Evolutionary conservation across 1,140 invertebrate genomes (phyloP).

Genomic region (Platorchestia sp.): DNA sequence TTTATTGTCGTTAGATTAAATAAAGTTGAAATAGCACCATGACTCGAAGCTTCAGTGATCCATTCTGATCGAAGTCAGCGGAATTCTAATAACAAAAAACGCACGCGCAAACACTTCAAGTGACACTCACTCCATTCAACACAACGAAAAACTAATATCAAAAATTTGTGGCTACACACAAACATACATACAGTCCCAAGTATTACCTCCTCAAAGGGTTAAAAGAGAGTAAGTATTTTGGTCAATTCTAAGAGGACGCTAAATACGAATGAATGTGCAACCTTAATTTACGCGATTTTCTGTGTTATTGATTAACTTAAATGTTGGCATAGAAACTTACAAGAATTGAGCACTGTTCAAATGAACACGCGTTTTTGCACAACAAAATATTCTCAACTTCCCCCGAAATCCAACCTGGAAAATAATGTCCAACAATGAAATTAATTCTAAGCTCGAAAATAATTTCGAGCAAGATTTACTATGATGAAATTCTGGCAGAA

Average conservation of each 20-base stretch:
- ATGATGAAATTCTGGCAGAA: background rate
- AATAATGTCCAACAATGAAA: background rate
- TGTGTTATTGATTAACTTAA: background rate
- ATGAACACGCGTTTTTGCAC: background rate
- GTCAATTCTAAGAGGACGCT: background rate
- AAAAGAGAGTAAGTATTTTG: background rate
- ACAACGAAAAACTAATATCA: background rate
- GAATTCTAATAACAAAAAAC: background rate
- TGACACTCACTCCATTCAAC: background rate
- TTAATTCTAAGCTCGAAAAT: background rate
- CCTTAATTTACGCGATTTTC: background rate
- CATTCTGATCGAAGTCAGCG: background rate
- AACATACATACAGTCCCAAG: background rate
- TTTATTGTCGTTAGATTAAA: slow-evolving; percentile 53
- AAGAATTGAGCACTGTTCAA: background rate
- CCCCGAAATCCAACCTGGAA: background rate
- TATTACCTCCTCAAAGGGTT: background rate
- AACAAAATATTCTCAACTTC: background rate
- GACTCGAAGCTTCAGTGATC: slow-evolving; percentile 4
- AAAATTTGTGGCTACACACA: too few species aligned
- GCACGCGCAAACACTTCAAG: background rate
- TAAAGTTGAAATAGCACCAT: slow-evolving; percentile 45
- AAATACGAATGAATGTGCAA: background rate
- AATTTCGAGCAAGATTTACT: background rate
- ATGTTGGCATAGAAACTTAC: background rate